Base-by-base conservation (phyloP, 2,797 vertebrate genomes). In the Cyprinella venusta region DNA sequence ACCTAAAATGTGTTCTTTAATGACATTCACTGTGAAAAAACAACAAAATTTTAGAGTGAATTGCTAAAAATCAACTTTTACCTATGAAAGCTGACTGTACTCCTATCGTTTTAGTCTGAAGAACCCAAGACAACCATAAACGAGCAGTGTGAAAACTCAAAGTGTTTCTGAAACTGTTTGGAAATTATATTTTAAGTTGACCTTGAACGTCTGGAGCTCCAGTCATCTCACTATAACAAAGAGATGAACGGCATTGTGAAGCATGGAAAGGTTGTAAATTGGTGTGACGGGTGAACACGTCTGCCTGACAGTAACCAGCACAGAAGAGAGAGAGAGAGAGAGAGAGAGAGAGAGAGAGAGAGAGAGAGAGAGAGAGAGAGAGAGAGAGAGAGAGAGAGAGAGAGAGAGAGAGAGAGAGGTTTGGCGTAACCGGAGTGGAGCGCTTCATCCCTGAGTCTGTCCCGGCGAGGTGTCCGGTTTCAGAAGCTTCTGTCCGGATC, bases 391-490 rank as follows among this genome's bases (percentile, higher is more conserved):
- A 69, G 79, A 38, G 30, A 33, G 30, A 33, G 30, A 33, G 30
- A 33, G 30, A 33, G 30, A 2, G 26, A 2, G 26, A 30, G 26
- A 30, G 26, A 30, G 26, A 30, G 26, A 30, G 26, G 26, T 45
- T 85, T 88, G 88, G 80, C 78, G 87, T 91, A 90, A 93, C 87
- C 84, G 78, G 89, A 90, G 91, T 59, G 42, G 87, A 88, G 79
- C 88, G 89, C 88, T 89, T 92, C 89, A 91, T 92, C 89, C 33
- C 33, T 77, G 79, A 86, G 74, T 54, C 79, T 36, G 74, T 63
- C 33, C 84, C 45, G 77, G 75, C 79, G 42, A 87, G 90, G 92
- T 89, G 89, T 90, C 80, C 88, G 87, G 90, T 93, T 93, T 92
- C 90, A 45, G 12, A 13, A 42, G 3, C 42, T 45, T 45, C 42